Evolutionary conservation across 1,140 invertebrate genomes (phyloP).

Genomic region (Brachionus asplanchnoidis): DNA sequence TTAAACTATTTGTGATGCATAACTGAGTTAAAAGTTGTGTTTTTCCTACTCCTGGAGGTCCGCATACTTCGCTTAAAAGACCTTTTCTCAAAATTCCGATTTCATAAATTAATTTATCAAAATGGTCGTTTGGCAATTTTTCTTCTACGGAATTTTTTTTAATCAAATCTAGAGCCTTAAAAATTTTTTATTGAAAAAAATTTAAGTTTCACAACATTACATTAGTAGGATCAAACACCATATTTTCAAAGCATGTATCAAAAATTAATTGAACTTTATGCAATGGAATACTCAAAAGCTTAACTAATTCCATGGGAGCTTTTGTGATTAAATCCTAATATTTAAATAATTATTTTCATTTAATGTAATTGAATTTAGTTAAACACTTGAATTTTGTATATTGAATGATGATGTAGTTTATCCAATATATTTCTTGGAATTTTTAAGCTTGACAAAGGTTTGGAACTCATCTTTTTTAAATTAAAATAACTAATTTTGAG

Average conservation of each 20-base stretch:
- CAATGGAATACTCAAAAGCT: background rate
- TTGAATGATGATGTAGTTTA: background rate
- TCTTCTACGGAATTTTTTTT: background rate
- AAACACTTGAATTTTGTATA: background rate
- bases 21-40: conserved; percentile 2
- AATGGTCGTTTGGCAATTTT: background rate
- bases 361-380: background rate
- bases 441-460: background rate
- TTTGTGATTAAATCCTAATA: background rate
- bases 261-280: background rate
- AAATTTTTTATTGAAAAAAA: background rate
- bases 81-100: background rate
- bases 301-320: conserved; percentile 8
- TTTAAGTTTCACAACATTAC: background rate
- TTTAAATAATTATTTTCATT: background rate
- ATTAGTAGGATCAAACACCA: background rate
- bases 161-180: background rate
- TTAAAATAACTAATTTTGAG: background rate
- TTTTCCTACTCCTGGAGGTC: conserved; percentile 6
- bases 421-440: background rate
- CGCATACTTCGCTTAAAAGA: background rate
- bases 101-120: background rate
- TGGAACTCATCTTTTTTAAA: background rate
- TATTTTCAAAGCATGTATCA: background rate
- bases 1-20: background rate